Percentiles rank a stretch among this genome's conserved stretches.
Conservation (phyloP, 2,888 invertebrate genomes). For the Brachyopa scutellaris region DNA sequence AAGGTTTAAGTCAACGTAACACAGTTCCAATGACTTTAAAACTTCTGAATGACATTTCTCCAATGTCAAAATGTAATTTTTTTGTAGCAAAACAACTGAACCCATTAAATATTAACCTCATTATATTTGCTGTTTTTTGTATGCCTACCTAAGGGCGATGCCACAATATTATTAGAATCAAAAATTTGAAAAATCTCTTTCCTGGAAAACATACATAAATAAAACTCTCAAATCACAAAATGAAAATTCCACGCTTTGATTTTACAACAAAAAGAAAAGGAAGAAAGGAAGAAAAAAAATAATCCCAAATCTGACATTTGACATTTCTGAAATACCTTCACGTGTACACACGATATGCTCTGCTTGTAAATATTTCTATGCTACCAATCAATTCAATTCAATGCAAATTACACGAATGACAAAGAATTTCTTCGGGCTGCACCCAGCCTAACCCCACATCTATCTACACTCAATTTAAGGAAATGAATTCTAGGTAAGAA, state of each 20-base stretch:
- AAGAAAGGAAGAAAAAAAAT: background rate
- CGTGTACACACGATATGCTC: too few species aligned
- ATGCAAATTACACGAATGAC: constrained; percentile 46
- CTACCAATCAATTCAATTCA: constrained; percentile 36
- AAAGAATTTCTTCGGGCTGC: constrained; percentile 18
- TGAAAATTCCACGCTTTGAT: constrained; percentile 30
- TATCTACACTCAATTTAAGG: constrained; percentile 53
- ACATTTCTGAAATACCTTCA: constrained; percentile 43
- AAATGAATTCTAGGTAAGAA: constrained; percentile 27
- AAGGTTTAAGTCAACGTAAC: too few species aligned
- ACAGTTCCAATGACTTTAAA: too few species aligned
- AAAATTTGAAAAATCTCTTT: background rate
- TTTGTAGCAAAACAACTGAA: too few species aligned
- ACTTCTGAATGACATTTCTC: too few species aligned
- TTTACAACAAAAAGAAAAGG: too few species aligned
- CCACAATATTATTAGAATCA: background rate
- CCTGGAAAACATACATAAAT: constrained; percentile 4
- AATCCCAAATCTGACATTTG: constrained; percentile 54
- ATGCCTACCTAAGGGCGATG: background rate
- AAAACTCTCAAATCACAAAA: constrained; percentile 3
- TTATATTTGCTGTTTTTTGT: too few species aligned
- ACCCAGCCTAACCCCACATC: constrained; percentile 50
- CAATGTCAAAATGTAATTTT: too few species aligned
- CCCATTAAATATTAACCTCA: too few species aligned
- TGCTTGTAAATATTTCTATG: too few species aligned